These are phyloP conservation scores for Drosophila mimica DNA, from an alignment of 2,888 invertebrate genomes.

Conservation along the genomic window DNA sequence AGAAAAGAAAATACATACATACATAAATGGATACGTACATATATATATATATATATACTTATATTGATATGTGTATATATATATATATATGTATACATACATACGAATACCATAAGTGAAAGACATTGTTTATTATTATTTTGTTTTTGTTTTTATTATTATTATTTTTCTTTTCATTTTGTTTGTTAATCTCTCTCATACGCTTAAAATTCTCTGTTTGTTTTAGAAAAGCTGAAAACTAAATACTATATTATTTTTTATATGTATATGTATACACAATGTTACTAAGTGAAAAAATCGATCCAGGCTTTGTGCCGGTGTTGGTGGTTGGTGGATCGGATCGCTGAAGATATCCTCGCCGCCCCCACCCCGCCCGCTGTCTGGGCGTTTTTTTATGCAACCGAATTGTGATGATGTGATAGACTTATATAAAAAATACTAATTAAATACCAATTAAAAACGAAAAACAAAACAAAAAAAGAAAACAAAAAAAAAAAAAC, in stretches of 20 bases:
- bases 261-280: conserved; percentile 75
- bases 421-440: conserved; percentile 82
- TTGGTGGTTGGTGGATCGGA: conserved; percentile 5
- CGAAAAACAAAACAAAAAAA: conserved; percentile 31
- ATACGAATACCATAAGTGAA: conserved; percentile 41
- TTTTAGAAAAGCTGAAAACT: conserved; percentile 49
- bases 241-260: conserved; percentile 67
- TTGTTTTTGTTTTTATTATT: conserved; percentile 36
- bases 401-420: conserved; percentile 84
- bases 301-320: conserved; percentile 34
- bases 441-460: conserved; percentile 71
- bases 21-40: conserved; percentile 12
- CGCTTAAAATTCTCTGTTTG: conserved; percentile 37
- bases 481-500: conserved; percentile 2
- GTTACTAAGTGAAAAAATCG: conserved; percentile 63
- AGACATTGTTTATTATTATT: conserved; percentile 48
- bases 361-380: conserved; percentile 12
- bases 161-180: conserved; percentile 14
- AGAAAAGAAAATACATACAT: conserved; percentile 37
- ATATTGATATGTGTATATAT: neutral
- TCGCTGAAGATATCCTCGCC: neutral
- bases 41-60: conserved; percentile 9
- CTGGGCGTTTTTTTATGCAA: conserved; percentile 71
- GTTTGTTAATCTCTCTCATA: conserved; percentile 46
- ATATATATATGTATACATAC: neutral